Evolutionary conservation across 92 coral and sea anemone genomes (phyloP).

Genomic region (Parazoanthus atlanticus): DNA sequence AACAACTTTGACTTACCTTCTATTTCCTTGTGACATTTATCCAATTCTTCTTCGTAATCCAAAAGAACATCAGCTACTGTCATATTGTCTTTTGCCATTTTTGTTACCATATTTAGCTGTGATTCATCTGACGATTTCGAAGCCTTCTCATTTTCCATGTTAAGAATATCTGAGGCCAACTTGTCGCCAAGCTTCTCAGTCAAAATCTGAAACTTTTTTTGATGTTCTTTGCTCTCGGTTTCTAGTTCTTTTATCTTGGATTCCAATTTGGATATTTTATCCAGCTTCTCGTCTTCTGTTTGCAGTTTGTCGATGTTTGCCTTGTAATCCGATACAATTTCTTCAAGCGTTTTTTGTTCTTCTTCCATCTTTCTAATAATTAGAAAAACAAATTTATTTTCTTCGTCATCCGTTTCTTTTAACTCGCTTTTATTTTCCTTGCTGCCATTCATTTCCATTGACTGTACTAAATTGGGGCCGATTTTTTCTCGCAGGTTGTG

Average conservation of each 20-base stretch:
- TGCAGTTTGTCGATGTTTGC: constrained; percentile 19
- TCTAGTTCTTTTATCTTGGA: constrained; percentile 29
- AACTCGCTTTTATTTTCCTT: not conserved
- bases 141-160: not conserved
- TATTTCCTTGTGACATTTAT: constrained; percentile 6
- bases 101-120: constrained; percentile 48
- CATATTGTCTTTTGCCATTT: constrained; percentile 49
- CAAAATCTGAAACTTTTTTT: constrained; percentile 6
- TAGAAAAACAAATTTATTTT: not conserved
- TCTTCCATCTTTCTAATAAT: constrained; percentile 25
- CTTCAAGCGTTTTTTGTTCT: constrained; percentile 54
- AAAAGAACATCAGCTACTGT: constrained; percentile 66
- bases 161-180: constrained; percentile 27
- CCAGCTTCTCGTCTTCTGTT: not conserved
- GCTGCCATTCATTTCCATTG: not conserved
- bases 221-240: constrained; percentile 3
- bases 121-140: not conserved
- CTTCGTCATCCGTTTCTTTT: not conserved
- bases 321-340: constrained; percentile 50
- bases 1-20: constrained; percentile 13
- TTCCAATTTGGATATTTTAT: constrained; percentile 41
- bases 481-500: constrained; percentile 21
- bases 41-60: constrained; percentile 64
- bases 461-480: constrained; percentile 33
- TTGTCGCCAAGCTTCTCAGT: constrained; percentile 31